phyloP scores from a whole-genome alignment of 2,797 vertebrate species.

The Sebastes cheni region DNA sequence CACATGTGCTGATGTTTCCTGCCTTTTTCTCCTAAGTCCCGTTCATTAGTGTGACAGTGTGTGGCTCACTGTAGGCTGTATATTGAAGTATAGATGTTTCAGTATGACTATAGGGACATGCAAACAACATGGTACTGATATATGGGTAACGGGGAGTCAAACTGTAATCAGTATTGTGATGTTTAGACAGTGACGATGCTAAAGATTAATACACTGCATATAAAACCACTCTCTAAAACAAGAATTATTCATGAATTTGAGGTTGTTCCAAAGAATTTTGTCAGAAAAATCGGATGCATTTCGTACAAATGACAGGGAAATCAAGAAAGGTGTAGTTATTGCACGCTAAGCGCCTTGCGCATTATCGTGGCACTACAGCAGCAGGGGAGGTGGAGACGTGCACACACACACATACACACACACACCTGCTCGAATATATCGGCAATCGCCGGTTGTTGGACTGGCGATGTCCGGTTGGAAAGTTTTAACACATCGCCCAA shows the following conservation, averaged over 20 bases:
- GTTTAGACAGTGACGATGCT: background rate
- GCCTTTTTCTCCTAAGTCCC: background rate
- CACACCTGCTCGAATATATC: too few species aligned
- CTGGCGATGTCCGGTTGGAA: too few species aligned
- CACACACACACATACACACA: too few species aligned
- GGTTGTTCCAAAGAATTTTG: background rate
- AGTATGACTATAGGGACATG: background rate
- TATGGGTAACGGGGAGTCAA: background rate
- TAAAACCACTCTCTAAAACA: background rate
- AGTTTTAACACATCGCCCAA: too few species aligned
- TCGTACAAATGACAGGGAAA: too few species aligned
- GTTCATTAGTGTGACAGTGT: background rate
- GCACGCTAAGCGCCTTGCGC: too few species aligned
- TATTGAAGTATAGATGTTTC: background rate
- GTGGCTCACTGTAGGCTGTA: background rate
- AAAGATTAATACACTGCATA: background rate
- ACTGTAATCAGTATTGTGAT: background rate
- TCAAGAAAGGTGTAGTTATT: too few species aligned
- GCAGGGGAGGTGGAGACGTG: too few species aligned
- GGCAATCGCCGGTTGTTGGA: too few species aligned
- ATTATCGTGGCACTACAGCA: too few species aligned
- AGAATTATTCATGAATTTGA: background rate
- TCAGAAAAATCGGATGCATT: background rate
- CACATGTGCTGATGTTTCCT: conserved; percentile 45
- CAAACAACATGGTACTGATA: conserved; percentile 21